Conservation (phyloP, 2,113 vertebrate genomes). For the Cephalopterus ornatus region DNA sequence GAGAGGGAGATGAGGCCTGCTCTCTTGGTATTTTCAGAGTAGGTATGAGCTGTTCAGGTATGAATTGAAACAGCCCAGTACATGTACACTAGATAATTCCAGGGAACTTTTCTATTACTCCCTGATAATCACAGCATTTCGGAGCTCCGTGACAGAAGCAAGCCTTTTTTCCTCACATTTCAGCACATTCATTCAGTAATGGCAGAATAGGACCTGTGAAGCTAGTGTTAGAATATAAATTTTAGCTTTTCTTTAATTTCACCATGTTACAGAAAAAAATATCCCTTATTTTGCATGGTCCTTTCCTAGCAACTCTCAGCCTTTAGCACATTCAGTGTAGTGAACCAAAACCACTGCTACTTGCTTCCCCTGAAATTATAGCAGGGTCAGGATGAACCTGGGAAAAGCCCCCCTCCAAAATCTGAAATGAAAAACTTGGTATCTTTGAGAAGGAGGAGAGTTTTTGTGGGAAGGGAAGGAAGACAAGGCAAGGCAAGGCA, state of each 20-base stretch:
- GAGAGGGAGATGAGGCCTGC: neutral
- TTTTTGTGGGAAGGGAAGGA: neutral
- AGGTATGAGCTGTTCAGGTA: neutral
- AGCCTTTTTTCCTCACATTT: neutral
- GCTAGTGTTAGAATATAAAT: neutral
- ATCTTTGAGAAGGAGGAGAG: neutral
- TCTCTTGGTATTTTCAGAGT: neutral
- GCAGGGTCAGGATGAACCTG: neutral
- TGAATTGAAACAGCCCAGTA: neutral
- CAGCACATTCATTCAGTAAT: neutral
- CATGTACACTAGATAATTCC: neutral
- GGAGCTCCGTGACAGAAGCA: neutral
- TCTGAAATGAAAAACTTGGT: neutral
- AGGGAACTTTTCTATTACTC: neutral
- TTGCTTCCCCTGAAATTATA: neutral
- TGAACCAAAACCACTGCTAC: neutral
- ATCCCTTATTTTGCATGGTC: neutral
- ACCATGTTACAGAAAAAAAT: neutral
- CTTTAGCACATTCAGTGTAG: neutral
- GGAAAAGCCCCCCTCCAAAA: neutral
- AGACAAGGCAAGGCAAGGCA: neutral
- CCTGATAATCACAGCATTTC: neutral
- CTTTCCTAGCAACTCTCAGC: neutral
- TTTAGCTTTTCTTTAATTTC: conserved; percentile 3
- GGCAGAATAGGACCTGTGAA: neutral